These are phyloP conservation scores for Hirtodrosophila trivittata DNA, from an alignment of 2,888 invertebrate species.

Conservation along the genomic window DNA sequence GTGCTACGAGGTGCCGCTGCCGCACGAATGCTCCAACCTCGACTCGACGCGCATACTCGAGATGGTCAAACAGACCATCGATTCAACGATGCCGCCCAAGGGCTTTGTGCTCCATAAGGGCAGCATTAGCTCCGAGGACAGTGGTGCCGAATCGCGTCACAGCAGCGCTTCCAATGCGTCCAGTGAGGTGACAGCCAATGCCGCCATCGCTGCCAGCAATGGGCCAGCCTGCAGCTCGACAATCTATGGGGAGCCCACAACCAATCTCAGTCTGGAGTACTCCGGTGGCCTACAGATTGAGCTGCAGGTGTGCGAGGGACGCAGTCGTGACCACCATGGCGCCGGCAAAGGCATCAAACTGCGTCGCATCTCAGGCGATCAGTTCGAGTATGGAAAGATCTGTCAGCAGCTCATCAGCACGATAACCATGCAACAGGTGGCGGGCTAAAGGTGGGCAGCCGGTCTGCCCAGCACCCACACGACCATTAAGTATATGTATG, in stretches of 20 bases:
- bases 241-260: slow-evolving; percentile 79
- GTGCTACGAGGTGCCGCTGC: slow-evolving; percentile 90
- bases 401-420: slow-evolving; percentile 95
- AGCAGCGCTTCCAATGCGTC: slow-evolving; percentile 68
- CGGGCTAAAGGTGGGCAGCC: slow-evolving; percentile 63
- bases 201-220: slow-evolving; percentile 24
- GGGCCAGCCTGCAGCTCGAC: slow-evolving; percentile 1
- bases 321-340: slow-evolving; percentile 84
- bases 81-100: slow-evolving; percentile 90
- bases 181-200: slow-evolving; percentile 48
- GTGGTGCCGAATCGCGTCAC: slow-evolving; percentile 58
- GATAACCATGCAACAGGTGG: slow-evolving; percentile 88
- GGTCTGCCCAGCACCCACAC: slow-evolving; percentile 20
- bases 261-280: slow-evolving; percentile 88
- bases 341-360: slow-evolving; percentile 93
- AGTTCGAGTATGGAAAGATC: slow-evolving; percentile 92
- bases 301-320: slow-evolving; percentile 90
- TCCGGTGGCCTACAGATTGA: slow-evolving; percentile 94
- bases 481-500: slow-evolving; percentile 3
- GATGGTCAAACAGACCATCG: slow-evolving; percentile 90
- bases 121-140: slow-evolving; percentile 81
- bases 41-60: slow-evolving; percentile 92
- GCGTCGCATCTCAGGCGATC: slow-evolving; percentile 94
- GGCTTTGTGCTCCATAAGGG: slow-evolving; percentile 85
- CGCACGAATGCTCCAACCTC: slow-evolving; percentile 91